phyloP scores from a whole-genome alignment of 1,140 invertebrate species.

The Bombus soroeensis region DNA sequence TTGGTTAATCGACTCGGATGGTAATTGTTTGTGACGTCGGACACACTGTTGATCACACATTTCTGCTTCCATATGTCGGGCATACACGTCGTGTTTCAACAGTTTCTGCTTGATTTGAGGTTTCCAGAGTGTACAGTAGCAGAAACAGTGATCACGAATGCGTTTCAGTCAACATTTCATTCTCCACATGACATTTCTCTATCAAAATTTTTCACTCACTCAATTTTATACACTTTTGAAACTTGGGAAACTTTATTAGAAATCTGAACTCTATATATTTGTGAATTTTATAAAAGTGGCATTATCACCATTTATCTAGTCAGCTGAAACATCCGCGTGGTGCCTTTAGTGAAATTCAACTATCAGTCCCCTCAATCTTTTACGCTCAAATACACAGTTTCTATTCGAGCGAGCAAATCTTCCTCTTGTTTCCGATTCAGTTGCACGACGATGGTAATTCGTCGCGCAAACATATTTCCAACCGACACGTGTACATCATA shows the following conservation, averaged over 20 bases:
- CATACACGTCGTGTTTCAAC: neutral
- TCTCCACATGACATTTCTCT: neutral
- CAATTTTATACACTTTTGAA: neutral
- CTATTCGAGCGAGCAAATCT: neutral
- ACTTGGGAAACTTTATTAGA: neutral
- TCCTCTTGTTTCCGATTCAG: neutral
- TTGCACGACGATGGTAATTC: neutral
- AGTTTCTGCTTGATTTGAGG: conserved; percentile 15
- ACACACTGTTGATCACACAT: neutral
- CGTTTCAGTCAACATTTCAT: neutral
- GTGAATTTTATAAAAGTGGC: neutral
- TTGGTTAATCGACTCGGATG: neutral
- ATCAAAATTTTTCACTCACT: too few relatives aligned
- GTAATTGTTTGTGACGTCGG: neutral
- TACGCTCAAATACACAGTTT: neutral
- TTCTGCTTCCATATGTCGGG: neutral
- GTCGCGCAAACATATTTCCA: conserved; percentile 8
- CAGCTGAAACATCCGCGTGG: neutral
- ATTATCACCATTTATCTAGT: neutral
- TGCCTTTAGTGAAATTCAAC: neutral
- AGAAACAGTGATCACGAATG: neutral
- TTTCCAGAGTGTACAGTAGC: neutral
- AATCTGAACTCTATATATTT: neutral
- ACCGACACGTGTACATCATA: neutral
- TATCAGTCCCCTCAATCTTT: neutral